Evolutionary conservation across 2,797 vertebrate genomes (phyloP), one percentile per base, ranked within the genome.

Genomic region (Bradypodion pumilum): DNA sequence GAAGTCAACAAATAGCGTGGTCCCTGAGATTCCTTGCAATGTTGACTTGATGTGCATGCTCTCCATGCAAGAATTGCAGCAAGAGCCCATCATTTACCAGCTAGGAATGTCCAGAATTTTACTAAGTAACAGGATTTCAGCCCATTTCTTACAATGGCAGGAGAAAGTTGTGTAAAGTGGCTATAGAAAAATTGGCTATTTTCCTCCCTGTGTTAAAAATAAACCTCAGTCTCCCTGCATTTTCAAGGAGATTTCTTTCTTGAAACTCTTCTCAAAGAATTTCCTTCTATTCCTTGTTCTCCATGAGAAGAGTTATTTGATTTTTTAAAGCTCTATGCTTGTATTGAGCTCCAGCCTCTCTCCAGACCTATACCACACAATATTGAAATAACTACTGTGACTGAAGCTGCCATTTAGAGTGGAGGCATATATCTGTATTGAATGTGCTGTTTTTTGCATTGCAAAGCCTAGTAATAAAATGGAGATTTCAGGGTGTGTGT

Each of bases 361-460:
- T 52, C 27, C 15, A 2, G 10, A 59, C 32, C 19, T 42, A 27
- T 35, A 60, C 25, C 8, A n/a, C 5, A 19, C 10, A 59, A 70
- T 19, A n/a, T 3, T 6, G 32, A 10, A 80, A 52, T n/a, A 66
- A 10, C 42, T 25, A 49, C 13, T 52, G 44, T 10, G 0, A 27
- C 6, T 72, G 7, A 70, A 63, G 25, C 37, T 79, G 7, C 10
- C 12, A 73, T 79, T 52, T 35, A 73, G 7, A 79, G 27, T 56
- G 13, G 27, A 83, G 88, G 88, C 76, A 85, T 84, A 69, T 56
- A 25, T 66, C 27, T 78, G 79, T 70, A 72, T 68, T 29, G 59
- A 16, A 40, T 78, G 74, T 32, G 6, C 56, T 82, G 46, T 66
- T 40, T 12, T 68, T 79, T 80, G 56, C 56, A 78, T 49, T 68